phyloP scores from a whole-genome alignment of 2,888 invertebrate genomes.

The Ennomos fuscantarius region DNA sequence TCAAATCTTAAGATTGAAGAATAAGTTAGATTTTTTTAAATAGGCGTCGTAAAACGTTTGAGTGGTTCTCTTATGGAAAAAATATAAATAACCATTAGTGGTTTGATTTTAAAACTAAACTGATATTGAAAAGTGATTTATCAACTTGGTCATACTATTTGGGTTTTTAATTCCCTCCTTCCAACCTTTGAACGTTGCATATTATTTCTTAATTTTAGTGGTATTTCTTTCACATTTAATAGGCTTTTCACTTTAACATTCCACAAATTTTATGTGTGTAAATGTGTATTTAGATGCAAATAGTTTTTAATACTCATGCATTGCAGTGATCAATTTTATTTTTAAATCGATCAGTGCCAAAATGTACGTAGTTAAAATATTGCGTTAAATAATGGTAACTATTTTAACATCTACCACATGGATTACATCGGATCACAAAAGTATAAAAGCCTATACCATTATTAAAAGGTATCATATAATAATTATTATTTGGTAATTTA shows the following conservation, averaged over 20 bases:
- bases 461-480: not conserved
- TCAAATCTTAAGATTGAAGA: no score
- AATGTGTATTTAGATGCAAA: slow-evolving; percentile 1
- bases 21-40: no score
- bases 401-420: no score
- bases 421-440: not conserved
- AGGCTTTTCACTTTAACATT: slow-evolving; percentile 27
- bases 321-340: slow-evolving; percentile 17
- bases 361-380: not conserved
- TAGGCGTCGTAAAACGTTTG: no score
- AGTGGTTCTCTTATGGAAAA: no score
- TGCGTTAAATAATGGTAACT: no score
- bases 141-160: slow-evolving; percentile 1
- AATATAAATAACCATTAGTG: no score
- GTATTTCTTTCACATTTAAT: slow-evolving; percentile 7
- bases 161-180: not conserved
- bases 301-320: not conserved
- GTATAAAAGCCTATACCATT: no score
- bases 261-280: slow-evolving; percentile 22
- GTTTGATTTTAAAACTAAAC: not conserved
- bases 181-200: not conserved
- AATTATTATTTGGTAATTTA: not conserved
- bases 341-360: slow-evolving; percentile 17
- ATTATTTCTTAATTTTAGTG: slow-evolving; percentile 2
- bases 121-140: not conserved